Percentiles rank a stretch among this genome's conserved stretches.
These are phyloP conservation scores for Gandaritis pyraliata DNA, from an alignment of 2,888 invertebrate genomes.

Conservation along the genomic window DNA sequence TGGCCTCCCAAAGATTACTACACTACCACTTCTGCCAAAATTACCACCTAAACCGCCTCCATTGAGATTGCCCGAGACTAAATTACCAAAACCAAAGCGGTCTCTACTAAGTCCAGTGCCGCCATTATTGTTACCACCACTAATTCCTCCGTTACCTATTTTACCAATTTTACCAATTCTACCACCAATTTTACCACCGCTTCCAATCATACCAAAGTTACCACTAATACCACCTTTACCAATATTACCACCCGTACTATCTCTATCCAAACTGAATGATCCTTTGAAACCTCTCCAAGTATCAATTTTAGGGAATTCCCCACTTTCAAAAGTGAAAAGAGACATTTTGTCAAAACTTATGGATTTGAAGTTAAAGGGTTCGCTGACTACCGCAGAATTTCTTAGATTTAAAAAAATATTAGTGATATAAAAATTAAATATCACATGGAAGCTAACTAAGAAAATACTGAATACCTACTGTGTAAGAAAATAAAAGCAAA, in stretches of 20 bases:
- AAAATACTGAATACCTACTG: no score
- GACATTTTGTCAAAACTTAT: conserved; percentile 53
- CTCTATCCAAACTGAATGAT: conserved; percentile 35
- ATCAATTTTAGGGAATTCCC: conserved; percentile 49
- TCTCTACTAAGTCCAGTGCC: conserved; percentile 40
- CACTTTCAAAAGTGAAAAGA: conserved; percentile 48
- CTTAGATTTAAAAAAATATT: conserved; percentile 58
- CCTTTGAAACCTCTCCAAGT: conserved; percentile 50
- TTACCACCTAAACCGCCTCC: conserved; percentile 44
- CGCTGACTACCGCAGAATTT: conserved; percentile 57
- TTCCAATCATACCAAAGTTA: conserved; percentile 43
- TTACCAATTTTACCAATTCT: conserved; percentile 44
- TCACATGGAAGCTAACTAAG: no score
- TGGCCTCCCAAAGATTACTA: conserved; percentile 39
- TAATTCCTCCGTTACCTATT: conserved; percentile 41
- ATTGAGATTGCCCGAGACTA: conserved; percentile 27
- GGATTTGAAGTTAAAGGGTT: conserved; percentile 57
- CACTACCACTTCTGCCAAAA: conserved; percentile 42
- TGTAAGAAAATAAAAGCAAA: neutral
- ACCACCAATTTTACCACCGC: conserved; percentile 42
- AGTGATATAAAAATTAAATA: conserved; percentile 29
- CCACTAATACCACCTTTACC: conserved; percentile 45
- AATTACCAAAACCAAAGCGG: conserved; percentile 29
- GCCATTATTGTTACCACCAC: conserved; percentile 43
- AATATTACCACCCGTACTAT: conserved; percentile 41